A percentile compares a stretch with the other conserved stretches of the same genome.
Evolutionary conservation across 2,888 invertebrate genomes (phyloP).

Genomic region (Eilema sororculum): DNA sequence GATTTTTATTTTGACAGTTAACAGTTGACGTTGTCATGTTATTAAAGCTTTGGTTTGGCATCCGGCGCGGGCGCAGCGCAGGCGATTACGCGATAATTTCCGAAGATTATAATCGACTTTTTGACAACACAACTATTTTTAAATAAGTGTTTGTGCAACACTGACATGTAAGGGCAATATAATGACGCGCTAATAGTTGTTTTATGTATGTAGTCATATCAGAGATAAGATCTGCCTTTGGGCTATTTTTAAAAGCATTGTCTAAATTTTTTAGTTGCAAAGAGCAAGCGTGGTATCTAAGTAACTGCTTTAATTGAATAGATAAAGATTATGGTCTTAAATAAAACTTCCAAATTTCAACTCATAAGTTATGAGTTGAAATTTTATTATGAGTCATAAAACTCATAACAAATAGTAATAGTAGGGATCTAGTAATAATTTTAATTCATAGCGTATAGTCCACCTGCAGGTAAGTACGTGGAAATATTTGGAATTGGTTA

Average conservation of each 20-base stretch:
- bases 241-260: conserved; percentile 43
- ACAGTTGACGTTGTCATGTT: conserved; percentile 40
- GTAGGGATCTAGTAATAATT: too few relatives aligned
- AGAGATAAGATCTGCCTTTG: conserved; percentile 44
- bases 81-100: conserved; percentile 85
- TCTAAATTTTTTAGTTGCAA: conserved; percentile 27
- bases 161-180: conserved; percentile 54
- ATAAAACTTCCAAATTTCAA: background rate
- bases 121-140: conserved; percentile 78
- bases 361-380: too few relatives aligned
- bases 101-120: conserved; percentile 77
- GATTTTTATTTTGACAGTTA: conserved; percentile 16
- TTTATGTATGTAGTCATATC: conserved; percentile 31
- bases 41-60: conserved; percentile 73
- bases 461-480: too few relatives aligned
- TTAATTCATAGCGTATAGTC: too few relatives aligned
- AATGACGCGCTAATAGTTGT: conserved; percentile 45
- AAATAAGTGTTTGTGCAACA: conserved; percentile 59
- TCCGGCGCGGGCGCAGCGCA: conserved; percentile 82
- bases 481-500: too few relatives aligned
- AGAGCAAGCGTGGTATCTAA: background rate
- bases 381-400: too few relatives aligned
- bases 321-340: background rate
- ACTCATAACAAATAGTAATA: too few relatives aligned
- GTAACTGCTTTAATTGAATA: background rate